Evolutionary conservation across 2,113 vertebrate species (phyloP).

Genomic region (Tyrannus savana): DNA sequence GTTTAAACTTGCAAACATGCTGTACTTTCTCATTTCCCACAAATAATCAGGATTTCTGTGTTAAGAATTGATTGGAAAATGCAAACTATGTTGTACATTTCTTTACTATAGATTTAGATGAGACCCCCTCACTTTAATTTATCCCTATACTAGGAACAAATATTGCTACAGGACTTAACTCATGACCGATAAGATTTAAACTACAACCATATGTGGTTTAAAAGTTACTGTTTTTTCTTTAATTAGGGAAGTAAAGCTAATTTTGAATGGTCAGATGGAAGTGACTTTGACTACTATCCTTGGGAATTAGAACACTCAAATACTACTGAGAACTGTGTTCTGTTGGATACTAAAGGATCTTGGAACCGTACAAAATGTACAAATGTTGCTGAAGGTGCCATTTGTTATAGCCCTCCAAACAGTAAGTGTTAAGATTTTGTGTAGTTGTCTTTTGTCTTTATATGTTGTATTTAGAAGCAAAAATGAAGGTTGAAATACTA

Average conservation of each 20-base stretch:
- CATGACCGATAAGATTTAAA: background rate
- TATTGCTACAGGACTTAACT: background rate
- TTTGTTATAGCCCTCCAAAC: conserved; percentile 83
- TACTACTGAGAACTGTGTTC: conserved; percentile 78
- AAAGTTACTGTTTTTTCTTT: conserved; percentile 16
- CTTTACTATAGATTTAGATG: background rate
- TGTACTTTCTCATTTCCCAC: background rate
- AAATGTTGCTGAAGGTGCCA: conserved; percentile 80
- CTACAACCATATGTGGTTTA: background rate
- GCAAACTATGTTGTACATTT: background rate
- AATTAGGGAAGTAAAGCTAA: conserved; percentile 74
- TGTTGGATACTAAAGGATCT: conserved; percentile 79
- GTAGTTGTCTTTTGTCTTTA: background rate
- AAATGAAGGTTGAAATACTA: background rate
- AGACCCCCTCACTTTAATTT: background rate
- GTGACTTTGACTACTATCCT: conserved; percentile 73
- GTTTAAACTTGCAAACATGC: background rate
- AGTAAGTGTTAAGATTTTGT: conserved; percentile 60
- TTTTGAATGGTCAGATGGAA: conserved; percentile 95
- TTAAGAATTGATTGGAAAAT: background rate
- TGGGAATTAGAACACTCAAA: conserved; percentile 57
- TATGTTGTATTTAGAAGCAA: background rate
- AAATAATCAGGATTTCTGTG: background rate
- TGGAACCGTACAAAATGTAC: conserved; percentile 83
- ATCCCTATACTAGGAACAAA: background rate